phyloP scores from a whole-genome alignment of 2,888 invertebrate species.

The Dynastes tityus region DNA sequence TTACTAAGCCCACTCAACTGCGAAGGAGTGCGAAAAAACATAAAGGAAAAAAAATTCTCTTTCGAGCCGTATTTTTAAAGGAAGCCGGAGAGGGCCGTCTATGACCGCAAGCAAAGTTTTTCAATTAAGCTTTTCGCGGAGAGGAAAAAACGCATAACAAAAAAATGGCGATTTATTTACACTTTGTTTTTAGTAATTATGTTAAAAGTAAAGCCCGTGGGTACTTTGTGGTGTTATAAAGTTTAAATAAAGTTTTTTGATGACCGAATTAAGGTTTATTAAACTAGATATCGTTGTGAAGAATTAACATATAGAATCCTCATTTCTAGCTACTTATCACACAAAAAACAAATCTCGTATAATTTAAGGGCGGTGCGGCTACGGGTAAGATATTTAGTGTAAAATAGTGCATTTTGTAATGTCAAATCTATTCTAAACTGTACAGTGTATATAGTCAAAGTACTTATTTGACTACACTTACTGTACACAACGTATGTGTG shows the following conservation, averaged over 20 bases:
- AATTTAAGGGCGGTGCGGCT: too few relatives aligned
- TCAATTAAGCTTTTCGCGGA: not conserved
- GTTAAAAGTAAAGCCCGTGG: not conserved
- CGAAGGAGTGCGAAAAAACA: not conserved
- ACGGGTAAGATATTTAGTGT: too few relatives aligned
- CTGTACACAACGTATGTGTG: too few relatives aligned
- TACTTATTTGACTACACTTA: too few relatives aligned
- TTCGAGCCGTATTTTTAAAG: not conserved
- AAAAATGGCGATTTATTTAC: slow-evolving; percentile 2
- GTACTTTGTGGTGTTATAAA: not conserved
- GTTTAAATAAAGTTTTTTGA: not conserved
- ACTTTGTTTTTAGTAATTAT: slow-evolving; percentile 5
- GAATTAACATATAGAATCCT: too few relatives aligned
- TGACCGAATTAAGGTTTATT: too few relatives aligned
- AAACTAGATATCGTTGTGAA: too few relatives aligned
- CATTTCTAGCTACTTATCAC: too few relatives aligned
- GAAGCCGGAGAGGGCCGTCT: not conserved
- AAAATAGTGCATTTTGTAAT: too few relatives aligned
- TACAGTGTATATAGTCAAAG: too few relatives aligned
- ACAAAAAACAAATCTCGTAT: too few relatives aligned
- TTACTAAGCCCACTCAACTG: not conserved
- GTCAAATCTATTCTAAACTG: too few relatives aligned
- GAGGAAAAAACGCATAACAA: not conserved
- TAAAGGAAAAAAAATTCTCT: not conserved
- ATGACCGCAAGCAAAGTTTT: slow-evolving; percentile 24